A percentile compares a stretch with the other conserved stretches of the same genome.
phyloP scores from a whole-genome alignment of 2,113 vertebrate species.

The Copsychus sechellarum region DNA sequence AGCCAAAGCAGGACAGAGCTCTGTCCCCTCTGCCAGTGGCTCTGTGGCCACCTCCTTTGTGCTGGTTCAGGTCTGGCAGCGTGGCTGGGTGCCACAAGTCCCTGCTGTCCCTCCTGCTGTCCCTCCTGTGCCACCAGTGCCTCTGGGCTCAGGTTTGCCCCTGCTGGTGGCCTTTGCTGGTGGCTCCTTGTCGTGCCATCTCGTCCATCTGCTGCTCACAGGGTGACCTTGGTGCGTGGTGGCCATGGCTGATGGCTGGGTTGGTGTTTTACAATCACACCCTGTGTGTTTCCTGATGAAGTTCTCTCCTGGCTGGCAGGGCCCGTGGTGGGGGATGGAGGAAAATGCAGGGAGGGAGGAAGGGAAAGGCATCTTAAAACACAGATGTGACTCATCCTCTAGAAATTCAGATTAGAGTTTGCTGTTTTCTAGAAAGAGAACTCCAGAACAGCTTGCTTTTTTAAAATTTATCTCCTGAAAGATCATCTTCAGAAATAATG shows the following conservation, averaged over 20 bases:
- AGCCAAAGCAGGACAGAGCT: background rate
- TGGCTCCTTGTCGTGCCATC: background rate
- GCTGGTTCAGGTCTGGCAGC: background rate
- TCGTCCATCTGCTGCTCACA: background rate
- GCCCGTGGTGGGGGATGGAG: background rate
- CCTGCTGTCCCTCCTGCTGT: background rate
- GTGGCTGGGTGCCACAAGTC: rapidly evolving
- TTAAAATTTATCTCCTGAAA: background rate
- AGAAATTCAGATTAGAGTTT: conserved; percentile 32
- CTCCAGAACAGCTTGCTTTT: background rate
- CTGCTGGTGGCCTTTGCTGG: background rate
- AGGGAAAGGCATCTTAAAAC: conserved; percentile 35
- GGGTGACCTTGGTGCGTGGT: conserved; percentile 14
- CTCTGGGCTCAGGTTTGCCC: conserved; percentile 11
- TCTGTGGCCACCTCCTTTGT: background rate
- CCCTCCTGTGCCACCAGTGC: background rate
- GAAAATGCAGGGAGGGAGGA: background rate
- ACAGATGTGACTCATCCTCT: conserved; percentile 31
- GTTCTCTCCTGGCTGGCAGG: conserved; percentile 52
- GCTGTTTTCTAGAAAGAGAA: background rate
- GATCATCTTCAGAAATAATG: background rate
- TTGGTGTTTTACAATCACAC: background rate
- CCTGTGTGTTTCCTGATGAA: conserved; percentile 2
- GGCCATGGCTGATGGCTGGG: conserved; percentile 14
- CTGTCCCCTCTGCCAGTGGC: background rate